A percentile compares a stretch with the other conserved stretches of the same genome.
Evolutionary conservation across 2,888 invertebrate genomes (phyloP).

Genomic region (Chymomyza fuscimana): DNA sequence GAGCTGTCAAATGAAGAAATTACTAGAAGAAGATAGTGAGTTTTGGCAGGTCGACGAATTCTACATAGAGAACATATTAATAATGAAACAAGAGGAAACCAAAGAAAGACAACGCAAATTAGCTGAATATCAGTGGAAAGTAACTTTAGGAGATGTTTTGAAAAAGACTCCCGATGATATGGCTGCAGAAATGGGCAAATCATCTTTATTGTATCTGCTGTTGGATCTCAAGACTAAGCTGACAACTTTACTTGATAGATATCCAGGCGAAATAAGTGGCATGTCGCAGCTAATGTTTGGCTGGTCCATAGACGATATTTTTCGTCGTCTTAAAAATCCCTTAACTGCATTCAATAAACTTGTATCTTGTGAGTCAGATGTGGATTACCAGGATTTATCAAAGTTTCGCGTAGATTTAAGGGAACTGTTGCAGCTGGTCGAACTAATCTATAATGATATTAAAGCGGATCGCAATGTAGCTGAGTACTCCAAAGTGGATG

Average conservation of each 20-base stretch:
- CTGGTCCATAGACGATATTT: slow-evolving; percentile 46
- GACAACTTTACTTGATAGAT: slow-evolving; percentile 12
- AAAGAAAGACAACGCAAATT: too few relatives aligned
- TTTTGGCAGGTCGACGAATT: too few relatives aligned
- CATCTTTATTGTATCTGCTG: slow-evolving; percentile 35
- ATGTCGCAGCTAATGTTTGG: slow-evolving; percentile 33
- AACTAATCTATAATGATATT: slow-evolving; percentile 25
- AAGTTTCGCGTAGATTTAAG: slow-evolving; percentile 44
- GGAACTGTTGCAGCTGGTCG: slow-evolving; percentile 39
- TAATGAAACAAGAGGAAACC: too few relatives aligned
- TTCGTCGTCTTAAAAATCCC: slow-evolving; percentile 33
- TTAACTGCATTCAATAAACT: slow-evolving; percentile 40
- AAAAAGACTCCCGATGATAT: too few relatives aligned
- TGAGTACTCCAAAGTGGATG: slow-evolving; percentile 8
- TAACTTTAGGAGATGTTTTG: too few relatives aligned
- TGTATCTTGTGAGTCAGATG: slow-evolving; percentile 23
- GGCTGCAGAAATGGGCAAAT: slow-evolving; percentile 9
- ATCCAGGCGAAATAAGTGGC: not conserved
- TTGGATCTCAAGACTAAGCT: slow-evolving; percentile 28
- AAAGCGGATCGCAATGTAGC: slow-evolving; percentile 8
- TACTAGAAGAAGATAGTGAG: not conserved
- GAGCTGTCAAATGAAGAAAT: too few relatives aligned
- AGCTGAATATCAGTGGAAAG: too few relatives aligned
- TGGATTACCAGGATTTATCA: not conserved
- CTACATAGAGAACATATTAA: too few relatives aligned